These are phyloP conservation scores for Amyelois transitella DNA, from an alignment of 1,140 invertebrate species.

Conservation along the genomic window DNA sequence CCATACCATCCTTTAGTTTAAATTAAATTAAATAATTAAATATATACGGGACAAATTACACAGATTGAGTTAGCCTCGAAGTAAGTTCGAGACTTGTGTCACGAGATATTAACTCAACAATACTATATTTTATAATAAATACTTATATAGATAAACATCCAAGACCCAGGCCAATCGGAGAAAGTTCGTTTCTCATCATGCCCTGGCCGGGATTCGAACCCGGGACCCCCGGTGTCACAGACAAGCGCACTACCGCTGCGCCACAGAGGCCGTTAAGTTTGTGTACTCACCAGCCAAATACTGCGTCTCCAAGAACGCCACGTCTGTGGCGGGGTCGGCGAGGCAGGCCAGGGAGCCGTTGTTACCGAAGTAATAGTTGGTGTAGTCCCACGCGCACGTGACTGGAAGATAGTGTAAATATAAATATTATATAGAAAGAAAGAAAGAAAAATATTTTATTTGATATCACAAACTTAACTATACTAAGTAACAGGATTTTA, in stretches of 20 bases:
- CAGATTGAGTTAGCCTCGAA: too few relatives aligned
- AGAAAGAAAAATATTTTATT: too few relatives aligned
- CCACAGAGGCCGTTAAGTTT: background rate
- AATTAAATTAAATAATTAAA: too few relatives aligned
- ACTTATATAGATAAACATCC: background rate
- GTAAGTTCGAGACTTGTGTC: too few relatives aligned
- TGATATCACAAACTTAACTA: too few relatives aligned
- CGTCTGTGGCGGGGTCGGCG: conserved; percentile 68
- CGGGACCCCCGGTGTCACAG: background rate
- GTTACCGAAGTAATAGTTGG: conserved; percentile 79
- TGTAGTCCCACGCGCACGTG: conserved; percentile 45
- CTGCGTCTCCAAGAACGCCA: conserved; percentile 76
- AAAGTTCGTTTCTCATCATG: background rate
- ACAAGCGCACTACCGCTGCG: background rate
- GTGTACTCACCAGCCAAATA: conserved; percentile 37
- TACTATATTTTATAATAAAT: too few relatives aligned
- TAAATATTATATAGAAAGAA: background rate
- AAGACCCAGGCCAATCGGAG: background rate
- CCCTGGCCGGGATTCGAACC: background rate
- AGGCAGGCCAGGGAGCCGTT: conserved; percentile 77
- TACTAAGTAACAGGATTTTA: too few relatives aligned
- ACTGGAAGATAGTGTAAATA: conserved; percentile 21
- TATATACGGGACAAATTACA: too few relatives aligned
- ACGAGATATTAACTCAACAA: too few relatives aligned
- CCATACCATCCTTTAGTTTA: too few relatives aligned